Base-by-base conservation (phyloP, 2,113 vertebrate species). In the Myrmecophaga tridactyla region DNA sequence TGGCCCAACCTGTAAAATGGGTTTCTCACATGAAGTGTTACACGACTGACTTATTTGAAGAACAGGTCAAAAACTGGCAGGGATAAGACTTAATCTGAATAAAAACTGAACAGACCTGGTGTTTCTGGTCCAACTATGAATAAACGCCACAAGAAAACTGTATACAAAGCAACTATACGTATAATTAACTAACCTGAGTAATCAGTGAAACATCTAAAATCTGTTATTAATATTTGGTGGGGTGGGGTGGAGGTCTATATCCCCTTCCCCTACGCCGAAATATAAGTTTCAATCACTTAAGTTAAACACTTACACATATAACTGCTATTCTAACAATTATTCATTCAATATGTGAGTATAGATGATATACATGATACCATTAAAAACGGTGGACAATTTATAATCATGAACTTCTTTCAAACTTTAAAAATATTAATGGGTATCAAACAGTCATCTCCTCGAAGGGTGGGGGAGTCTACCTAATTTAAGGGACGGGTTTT, bases 61-160 rank as follows among this genome's bases (percentile, higher is more conserved):
- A 93, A 25, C 0, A 69, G 3, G 21, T 4, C 43, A 63, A 83
- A 92, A 92, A 92, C 3, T 70, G 43, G 63, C 62, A 91, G 18
- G 20, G 39, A 31, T 5, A 77, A 85, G 43, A 87, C 29, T 67
- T 69, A 92, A 89, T 48, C 31, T 43, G 10, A 90, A 88, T 90
- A 82, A 90, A 96, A 75, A 63, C 0, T 15, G 14, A 94, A 87
- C 36, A 29, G 31, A 92, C 10, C 14, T 70, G 48, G 53, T 67
- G 53, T 73, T 62, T 92, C 78, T 78, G 41, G 48, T 41, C 13
- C 62, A 70, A 83, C 6, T n/a, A 81, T n/a, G 31, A 93, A 89
- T 73, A 86, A 80, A 89, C 65, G 8, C 81, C 88, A 80, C 2
- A 89, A 93, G 56, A 95, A 88, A 82, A 86, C 21, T 72, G 72